A percentile compares a stretch with the other conserved stretches of the same genome.
Conservation (phyloP, 1,140 invertebrate genomes). For the Musca vetustissima region DNA sequence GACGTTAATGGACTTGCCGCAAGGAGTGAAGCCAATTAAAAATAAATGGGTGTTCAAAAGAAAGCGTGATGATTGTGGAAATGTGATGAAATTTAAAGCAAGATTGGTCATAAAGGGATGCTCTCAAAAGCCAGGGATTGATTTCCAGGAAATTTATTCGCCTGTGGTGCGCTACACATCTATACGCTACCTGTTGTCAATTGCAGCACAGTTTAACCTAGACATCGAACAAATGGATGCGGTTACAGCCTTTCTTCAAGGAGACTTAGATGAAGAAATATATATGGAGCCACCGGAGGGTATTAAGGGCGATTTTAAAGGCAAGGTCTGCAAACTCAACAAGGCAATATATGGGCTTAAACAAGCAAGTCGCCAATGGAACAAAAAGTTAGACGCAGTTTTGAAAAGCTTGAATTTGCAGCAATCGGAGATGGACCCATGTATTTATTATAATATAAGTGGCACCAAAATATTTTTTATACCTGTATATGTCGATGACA, state of each 20-base stretch:
- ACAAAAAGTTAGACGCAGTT: slow-evolving; percentile 38
- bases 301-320: background rate
- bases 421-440: slow-evolving; percentile 39
- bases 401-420: slow-evolving; percentile 37
- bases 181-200: slow-evolving; percentile 32
- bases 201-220: slow-evolving; percentile 31
- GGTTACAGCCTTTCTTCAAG: slow-evolving; percentile 31
- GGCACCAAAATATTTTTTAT: slow-evolving; percentile 36
- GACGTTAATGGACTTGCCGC: slow-evolving; percentile 30
- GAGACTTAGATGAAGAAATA: slow-evolving; percentile 9
- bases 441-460: slow-evolving; percentile 42
- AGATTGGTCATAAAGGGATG: slow-evolving; percentile 24
- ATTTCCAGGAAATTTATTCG: slow-evolving; percentile 25
- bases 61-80: slow-evolving; percentile 30
- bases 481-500: slow-evolving; percentile 51
- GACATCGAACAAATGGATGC: slow-evolving; percentile 39
- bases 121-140: slow-evolving; percentile 14
- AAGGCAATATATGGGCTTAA: slow-evolving; percentile 55
- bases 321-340: slow-evolving; percentile 31
- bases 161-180: slow-evolving; percentile 17
- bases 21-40: slow-evolving; percentile 27
- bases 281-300: slow-evolving; percentile 48
- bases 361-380: slow-evolving; percentile 45
- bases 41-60: slow-evolving; percentile 37
- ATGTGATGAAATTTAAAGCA: slow-evolving; percentile 2